Base-by-base conservation (phyloP, 2,888 invertebrate species). In the Scrobipalpa atriplicella region DNA sequence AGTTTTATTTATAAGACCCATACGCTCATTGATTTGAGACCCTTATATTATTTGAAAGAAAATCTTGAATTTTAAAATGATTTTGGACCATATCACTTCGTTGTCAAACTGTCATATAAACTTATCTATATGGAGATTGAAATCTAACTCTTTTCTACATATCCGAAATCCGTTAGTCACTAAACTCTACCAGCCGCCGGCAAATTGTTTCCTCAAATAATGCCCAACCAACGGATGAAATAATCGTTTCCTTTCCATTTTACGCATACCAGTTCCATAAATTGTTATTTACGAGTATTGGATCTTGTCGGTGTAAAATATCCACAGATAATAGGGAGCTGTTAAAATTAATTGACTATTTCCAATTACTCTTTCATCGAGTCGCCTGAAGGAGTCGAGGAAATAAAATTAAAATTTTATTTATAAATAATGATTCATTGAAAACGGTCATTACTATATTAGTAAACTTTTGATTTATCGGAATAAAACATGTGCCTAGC, bases 341-440 rank as follows among this genome's bases (percentile, higher is more conserved):
- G 29, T 58, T 16, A 38, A 16, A 36, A 58, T 58, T 58, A 58
- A 58, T 58, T 8, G 16, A n/a, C 36, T 16, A 58, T 38, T 58
- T 58, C 58, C 29, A 58, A 38, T 58, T 58, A 16, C 58, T n/a
- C 36, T 58, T 58, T 58, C 58, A 29, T 36, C 29, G 19, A 7
- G 7, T 29, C 21, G 56, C 29, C 19, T 52, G 52, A 19, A 19
- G 47, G 47, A 47, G 47, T 47, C n/a, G n/a, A 47, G 16, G 3
- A 5, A 16, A 47, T n/a, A 47, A 47, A 47, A 47, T n/a, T n/a
- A 47, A 13, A 47, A 16, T 47, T 47, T 8, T 8, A 43, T 43
- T n/a, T 47, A 47, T 47, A 16, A 47, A 47, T 47, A 47, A n/a
- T n/a, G 7, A 5, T 47, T 16, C 54, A 9, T 18, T 21, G 6